Conservation (phyloP, 2,113 vertebrate genomes). For the Zapus hudsonius region DNA sequence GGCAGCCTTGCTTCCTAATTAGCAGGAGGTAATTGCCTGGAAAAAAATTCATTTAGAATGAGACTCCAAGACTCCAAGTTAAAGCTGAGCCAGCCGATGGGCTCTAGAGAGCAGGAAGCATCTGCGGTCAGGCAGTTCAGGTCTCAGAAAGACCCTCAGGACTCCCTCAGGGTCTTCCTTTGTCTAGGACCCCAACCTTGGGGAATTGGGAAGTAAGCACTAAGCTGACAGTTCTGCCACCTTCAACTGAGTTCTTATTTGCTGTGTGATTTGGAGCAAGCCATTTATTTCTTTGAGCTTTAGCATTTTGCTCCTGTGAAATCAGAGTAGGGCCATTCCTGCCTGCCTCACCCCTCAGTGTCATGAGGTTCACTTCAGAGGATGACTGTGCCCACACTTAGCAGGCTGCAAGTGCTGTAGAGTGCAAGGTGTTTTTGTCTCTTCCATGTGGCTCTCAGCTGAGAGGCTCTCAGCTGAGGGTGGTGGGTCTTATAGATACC, state of each 20-base stretch:
- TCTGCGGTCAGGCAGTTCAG: constrained; percentile 25
- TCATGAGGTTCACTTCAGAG: neutral
- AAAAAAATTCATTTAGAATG: constrained; percentile 75
- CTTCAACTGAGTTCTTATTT: neutral
- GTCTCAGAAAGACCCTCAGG: neutral
- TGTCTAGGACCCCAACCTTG: neutral
- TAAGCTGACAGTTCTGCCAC: neutral
- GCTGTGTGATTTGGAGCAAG: neutral
- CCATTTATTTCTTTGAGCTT: neutral
- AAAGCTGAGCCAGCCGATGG: constrained; percentile 48
- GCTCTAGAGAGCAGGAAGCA: neutral
- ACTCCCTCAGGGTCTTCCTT: neutral
- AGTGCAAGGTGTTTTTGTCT: neutral
- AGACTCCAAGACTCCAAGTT: constrained; percentile 65
- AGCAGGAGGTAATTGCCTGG: constrained; percentile 81
- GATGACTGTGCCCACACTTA: neutral
- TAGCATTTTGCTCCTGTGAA: neutral
- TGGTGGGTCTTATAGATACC: neutral
- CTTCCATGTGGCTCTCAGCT: neutral
- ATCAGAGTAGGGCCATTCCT: neutral
- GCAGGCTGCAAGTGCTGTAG: neutral
- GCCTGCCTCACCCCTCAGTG: neutral
- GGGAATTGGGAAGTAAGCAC: neutral
- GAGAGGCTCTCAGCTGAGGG: neutral
- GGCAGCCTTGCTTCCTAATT: constrained; percentile 78